phyloP scores from a whole-genome alignment of 2,113 vertebrate genomes.

The Charina bottae region DNA sequence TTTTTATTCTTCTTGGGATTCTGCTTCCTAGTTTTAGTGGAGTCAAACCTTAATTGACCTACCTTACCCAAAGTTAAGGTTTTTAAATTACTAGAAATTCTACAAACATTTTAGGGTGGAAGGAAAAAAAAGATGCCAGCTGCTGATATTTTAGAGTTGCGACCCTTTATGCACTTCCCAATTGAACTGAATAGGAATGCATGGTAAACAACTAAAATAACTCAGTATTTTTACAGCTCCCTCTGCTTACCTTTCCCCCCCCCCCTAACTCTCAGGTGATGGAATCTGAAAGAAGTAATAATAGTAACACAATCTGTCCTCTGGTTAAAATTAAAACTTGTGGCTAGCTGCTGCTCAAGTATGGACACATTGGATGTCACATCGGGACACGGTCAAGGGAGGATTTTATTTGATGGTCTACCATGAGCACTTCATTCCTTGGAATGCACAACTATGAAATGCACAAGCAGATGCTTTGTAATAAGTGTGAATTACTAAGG shows the following conservation, averaged over 20 bases:
- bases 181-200: background rate
- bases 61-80: background rate
- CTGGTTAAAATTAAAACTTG: background rate
- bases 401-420: background rate
- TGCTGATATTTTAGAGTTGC: background rate
- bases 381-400: background rate
- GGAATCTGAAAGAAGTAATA: background rate
- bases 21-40: too few relatives aligned
- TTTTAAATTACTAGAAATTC: background rate
- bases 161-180: background rate
- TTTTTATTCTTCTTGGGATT: too few relatives aligned
- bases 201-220: background rate
- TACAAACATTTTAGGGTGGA: background rate
- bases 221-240: background rate
- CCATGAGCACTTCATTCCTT: background rate
- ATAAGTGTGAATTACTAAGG: background rate
- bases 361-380: background rate
- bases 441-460: conserved; percentile 17
- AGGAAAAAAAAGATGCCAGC: background rate
- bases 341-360: background rate
- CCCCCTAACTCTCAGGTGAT: background rate
- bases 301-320: background rate
- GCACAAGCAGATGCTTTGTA: background rate
- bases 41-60: background rate
- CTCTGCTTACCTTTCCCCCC: too few relatives aligned